Base-by-base conservation (phyloP, 2,797 vertebrate genomes). In the Enoplosus armatus region DNA sequence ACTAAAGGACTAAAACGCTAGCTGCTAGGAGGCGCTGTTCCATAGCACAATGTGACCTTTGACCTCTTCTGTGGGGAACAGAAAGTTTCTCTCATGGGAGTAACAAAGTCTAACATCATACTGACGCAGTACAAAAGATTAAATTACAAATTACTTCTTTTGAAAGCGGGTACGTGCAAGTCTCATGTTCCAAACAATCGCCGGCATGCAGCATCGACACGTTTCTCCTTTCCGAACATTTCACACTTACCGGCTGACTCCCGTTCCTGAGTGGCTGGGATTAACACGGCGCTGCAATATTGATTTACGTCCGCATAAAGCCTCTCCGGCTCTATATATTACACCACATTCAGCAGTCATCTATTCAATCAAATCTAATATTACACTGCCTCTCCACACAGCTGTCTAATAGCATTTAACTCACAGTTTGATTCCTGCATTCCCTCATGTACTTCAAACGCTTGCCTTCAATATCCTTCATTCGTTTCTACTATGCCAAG, bases 361-460 rank as follows among this genome's bases (percentile, higher is more conserved):
- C 88, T 92, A 92, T 93, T 94, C 93, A 92, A 92, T 95, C 92
- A 92, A 86, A 94, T 90, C 94, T 94, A 94, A 92, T 94, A 94
- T 95, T 93, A 93, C 91, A 92, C 86, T 86, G 92, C 85, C 90
- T 92, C 85, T 90, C 89, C 89, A 89, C 90, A 89, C 92, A 89
- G 90, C 92, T 93, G 93, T 94, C 93, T 94, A 92, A 94, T 93
- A 94, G 92, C 87, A 93, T 95, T 94, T 94, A 93, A 91, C 93
- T 94, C 93, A 92, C 93, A 92, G 91, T 93, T 92, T 93, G 92
- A 94, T 94, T 93, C 90, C 84, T 80, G 88, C 90, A 68, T 90
- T 94, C 92, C 93, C 93, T 87, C 88, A 90, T 93, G 93, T 89
- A 93, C 93, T 93, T 94, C 93, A 95, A 93, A 93, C 91, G 85